Evolutionary conservation across 2,113 vertebrate species (phyloP).

Genomic region (Orientallactaga bullata): DNA sequence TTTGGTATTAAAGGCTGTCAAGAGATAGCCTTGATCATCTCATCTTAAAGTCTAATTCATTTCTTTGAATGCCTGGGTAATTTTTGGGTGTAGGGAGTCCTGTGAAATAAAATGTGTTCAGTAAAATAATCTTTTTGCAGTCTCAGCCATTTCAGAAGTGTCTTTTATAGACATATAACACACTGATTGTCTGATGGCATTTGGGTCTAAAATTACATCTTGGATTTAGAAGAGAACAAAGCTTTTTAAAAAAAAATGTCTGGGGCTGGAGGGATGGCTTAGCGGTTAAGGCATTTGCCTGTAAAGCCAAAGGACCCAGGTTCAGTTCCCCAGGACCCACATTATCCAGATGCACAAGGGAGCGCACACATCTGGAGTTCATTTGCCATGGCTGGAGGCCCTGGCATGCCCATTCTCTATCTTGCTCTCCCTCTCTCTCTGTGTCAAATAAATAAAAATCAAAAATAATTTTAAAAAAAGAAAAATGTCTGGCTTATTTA

Average conservation of each 20-base stretch:
- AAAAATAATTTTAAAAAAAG: too few species aligned
- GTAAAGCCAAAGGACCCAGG: too few species aligned
- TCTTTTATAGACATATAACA: slow-evolving; percentile 47
- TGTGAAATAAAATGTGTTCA: slow-evolving; percentile 55
- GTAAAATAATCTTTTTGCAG: slow-evolving; percentile 41
- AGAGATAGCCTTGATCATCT: not conserved
- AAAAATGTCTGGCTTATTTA: slow-evolving; percentile 32
- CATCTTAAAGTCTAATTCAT: slow-evolving; percentile 60
- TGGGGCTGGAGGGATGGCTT: too few species aligned
- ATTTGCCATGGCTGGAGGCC: too few species aligned
- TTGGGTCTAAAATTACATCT: slow-evolving; percentile 67
- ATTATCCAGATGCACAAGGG: too few species aligned
- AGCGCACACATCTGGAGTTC: too few species aligned
- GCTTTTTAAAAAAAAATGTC: too few species aligned
- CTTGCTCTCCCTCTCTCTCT: too few species aligned
- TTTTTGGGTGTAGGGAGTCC: not conserved
- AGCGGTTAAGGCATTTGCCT: too few species aligned
- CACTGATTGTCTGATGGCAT: slow-evolving; percentile 58
- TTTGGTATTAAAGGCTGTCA: not conserved
- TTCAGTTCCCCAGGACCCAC: too few species aligned
- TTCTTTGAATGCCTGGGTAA: slow-evolving; percentile 1
- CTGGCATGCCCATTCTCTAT: too few species aligned
- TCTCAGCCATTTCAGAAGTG: slow-evolving; percentile 40
- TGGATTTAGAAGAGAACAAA: not conserved
- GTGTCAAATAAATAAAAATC: too few species aligned